Conservation (phyloP, 2,888 invertebrate species). For the Trichacis sp. region DNA sequence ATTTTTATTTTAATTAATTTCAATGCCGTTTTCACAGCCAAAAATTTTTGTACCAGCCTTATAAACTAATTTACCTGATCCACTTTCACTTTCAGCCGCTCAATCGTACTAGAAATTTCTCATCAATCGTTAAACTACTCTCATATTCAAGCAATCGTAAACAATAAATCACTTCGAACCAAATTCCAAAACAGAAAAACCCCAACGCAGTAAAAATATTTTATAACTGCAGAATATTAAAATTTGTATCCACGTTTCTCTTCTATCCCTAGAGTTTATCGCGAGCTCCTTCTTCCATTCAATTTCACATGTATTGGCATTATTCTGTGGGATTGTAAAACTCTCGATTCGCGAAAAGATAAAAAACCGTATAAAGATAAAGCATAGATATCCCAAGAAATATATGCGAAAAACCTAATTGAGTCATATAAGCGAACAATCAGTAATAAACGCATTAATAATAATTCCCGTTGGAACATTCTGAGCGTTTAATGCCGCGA, state of each 20-base stretch:
- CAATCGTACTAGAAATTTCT: too few relatives aligned
- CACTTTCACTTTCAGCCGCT: too few relatives aligned
- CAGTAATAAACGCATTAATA: not conserved
- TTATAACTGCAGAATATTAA: not conserved
- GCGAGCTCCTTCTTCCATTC: not conserved
- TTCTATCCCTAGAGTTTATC: not conserved
- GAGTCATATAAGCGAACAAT: not conserved
- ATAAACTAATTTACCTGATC: too few relatives aligned
- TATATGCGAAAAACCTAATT: not conserved
- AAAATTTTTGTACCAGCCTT: too few relatives aligned
- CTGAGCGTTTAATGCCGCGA: not conserved
- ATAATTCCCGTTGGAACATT: not conserved
- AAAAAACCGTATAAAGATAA: not conserved
- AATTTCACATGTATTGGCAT: slow-evolving; percentile 3
- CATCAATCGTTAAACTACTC: too few relatives aligned
- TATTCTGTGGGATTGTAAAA: not conserved
- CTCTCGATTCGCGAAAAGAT: not conserved
- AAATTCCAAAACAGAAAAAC: too few relatives aligned
- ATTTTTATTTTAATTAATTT: too few relatives aligned
- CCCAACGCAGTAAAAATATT: too few relatives aligned
- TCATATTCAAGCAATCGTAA: too few relatives aligned
- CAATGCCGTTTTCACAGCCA: too few relatives aligned
- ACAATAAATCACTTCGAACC: too few relatives aligned
- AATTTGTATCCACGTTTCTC: not conserved
- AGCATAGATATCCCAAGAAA: not conserved